A percentile compares a stretch with the other conserved stretches of the same genome.
Conservation (phyloP, 2,888 invertebrate species). For the Argyra leucocephala region DNA sequence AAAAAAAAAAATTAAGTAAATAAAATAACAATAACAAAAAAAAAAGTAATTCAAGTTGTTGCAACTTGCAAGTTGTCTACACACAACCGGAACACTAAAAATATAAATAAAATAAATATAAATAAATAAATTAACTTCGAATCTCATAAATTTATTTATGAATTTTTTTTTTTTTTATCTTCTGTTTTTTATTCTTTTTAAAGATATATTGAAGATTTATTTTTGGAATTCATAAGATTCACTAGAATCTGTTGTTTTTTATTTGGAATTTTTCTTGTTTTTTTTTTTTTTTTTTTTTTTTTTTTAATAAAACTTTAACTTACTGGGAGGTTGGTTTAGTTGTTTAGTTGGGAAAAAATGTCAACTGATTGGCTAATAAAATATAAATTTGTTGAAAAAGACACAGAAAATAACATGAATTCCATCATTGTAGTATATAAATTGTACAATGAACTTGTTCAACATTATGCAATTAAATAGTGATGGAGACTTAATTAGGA, state of each 20-base stretch:
- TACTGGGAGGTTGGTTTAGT: constrained; percentile 1
- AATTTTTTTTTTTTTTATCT: neutral
- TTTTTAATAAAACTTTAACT: neutral
- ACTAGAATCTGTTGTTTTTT: too few relatives aligned
- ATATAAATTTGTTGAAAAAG: constrained; percentile 2
- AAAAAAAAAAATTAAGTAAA: too few relatives aligned
- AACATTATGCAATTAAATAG: neutral
- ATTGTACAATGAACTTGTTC: neutral
- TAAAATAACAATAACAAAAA: too few relatives aligned
- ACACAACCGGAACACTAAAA: neutral
- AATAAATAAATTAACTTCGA: constrained; percentile 6
- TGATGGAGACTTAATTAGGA: neutral
- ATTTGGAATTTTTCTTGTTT: neutral
- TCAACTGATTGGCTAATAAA: constrained; percentile 4
- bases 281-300: neutral
- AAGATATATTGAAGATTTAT: neutral
- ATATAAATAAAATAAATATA: neutral
- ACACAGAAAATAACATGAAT: neutral
- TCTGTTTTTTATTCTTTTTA: too few relatives aligned
- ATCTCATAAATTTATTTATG: constrained; percentile 6
- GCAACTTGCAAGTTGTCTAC: neutral
- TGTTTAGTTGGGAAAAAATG: constrained; percentile 2
- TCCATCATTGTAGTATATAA: neutral
- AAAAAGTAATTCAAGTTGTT: neutral
- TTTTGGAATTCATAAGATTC: constrained; percentile 1